Evolutionary conservation across 2,888 invertebrate genomes (phyloP), one percentile per base, ranked within the genome.

Genomic region (Mesorhabditis belari): DNA sequence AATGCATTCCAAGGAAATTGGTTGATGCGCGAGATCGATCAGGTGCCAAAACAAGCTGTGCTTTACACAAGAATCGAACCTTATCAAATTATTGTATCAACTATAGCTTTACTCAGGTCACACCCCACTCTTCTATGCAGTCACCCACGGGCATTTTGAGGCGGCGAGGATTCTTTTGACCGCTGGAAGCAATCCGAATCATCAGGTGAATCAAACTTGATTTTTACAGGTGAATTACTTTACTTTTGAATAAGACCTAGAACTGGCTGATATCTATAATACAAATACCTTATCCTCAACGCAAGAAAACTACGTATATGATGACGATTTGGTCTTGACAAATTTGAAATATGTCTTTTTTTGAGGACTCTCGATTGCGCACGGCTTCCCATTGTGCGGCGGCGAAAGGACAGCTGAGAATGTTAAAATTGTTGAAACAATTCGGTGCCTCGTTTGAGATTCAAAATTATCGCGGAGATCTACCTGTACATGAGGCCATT

Each of bases 401-500:
- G 2, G 72, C 81, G 5, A 77, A 76, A 51, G 80, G 96, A 0
- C 95, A 95, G 81, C 86, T 91, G 69, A 90, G 91, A 81, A 90
- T 91, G 6, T 85, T 93, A 6, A 88, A 90, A 70, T 86, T 90
- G 72, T 85, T 91, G 27, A 86, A 87, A 75, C 85, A 86, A 53
- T 87, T 88, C 74, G 90, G 89, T 23, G 92, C 91, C 0, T 92
- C 95, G 81, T 85, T 96, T 53, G 94, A 95, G 90, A 84, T 91
- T 60, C 86, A 90, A 67, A 95, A 94, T 81, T 89, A 91, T 2
- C 88, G 91, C 80, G 96, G 96, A 0, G 96, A 96, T 82, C 86
- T 92, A 60, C 92, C 96, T 0, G 85, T 96, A 25, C 96, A 98
- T 81, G 96, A 98, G 83, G 95, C 96, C 0, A 90, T 94, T 0